Conservation (phyloP, 2,888 invertebrate genomes). For the Atethmia centrago region DNA sequence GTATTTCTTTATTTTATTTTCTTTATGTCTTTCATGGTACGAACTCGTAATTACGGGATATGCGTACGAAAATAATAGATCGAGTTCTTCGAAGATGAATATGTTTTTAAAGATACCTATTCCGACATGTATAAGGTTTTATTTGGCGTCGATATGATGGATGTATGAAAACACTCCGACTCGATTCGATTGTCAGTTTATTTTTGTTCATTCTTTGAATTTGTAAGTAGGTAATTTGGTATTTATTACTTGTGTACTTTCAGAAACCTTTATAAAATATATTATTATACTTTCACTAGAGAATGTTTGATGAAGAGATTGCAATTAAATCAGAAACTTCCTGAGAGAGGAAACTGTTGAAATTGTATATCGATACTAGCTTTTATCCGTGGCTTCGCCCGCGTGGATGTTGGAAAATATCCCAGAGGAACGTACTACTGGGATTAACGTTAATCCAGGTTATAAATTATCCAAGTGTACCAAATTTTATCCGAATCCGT, state of each 20-base stretch:
- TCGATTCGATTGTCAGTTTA: slow-evolving; percentile 22
- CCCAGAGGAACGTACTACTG: too few relatives aligned
- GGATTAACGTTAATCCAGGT: too few relatives aligned
- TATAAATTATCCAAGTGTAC: too few relatives aligned
- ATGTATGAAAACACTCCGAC: slow-evolving; percentile 18
- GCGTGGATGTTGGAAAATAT: too few relatives aligned
- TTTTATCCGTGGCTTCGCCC: too few relatives aligned
- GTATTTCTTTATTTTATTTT: slow-evolving; percentile 56
- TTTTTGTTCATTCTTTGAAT: slow-evolving; percentile 12
- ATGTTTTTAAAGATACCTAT: slow-evolving; percentile 35
- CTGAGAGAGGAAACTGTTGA: background rate
- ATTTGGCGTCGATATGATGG: slow-evolving; percentile 8
- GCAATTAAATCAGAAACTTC: slow-evolving; percentile 2
- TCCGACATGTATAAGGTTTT: slow-evolving; percentile 32
- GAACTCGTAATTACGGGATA: slow-evolving; percentile 64
- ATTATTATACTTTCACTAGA: background rate
- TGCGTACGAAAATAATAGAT: slow-evolving; percentile 61
- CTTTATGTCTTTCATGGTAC: slow-evolving; percentile 47
- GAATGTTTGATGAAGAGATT: slow-evolving; percentile 3
- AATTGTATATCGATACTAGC: background rate
- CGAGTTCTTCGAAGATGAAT: slow-evolving; percentile 45
- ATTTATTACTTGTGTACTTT: background rate
- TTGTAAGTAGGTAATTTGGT: slow-evolving; percentile 21
- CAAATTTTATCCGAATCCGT: too few relatives aligned
- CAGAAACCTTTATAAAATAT: background rate